A percentile compares a stretch with the other conserved stretches of the same genome.
phyloP scores from a whole-genome alignment of 2,797 vertebrate species.

The Bradypus variegatus region DNA sequence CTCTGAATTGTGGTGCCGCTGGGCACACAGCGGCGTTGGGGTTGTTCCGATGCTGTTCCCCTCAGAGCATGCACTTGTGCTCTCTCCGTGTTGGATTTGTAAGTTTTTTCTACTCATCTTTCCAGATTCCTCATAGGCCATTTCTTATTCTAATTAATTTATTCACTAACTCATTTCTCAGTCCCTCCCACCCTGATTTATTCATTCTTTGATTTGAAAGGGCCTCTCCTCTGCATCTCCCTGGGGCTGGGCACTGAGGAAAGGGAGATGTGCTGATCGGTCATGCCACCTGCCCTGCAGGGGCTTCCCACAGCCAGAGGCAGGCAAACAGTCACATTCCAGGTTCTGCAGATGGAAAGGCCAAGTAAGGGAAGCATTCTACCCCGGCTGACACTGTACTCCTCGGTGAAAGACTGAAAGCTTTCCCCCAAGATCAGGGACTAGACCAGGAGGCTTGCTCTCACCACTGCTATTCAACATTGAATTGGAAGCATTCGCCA shows the following conservation, averaged over 20 bases:
- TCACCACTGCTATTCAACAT: too few relatives aligned
- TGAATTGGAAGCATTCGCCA: too few relatives aligned
- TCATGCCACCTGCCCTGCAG: not conserved
- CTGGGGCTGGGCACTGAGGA: not conserved
- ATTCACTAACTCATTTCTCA: not conserved
- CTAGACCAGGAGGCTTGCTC: too few relatives aligned
- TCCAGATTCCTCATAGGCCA: not conserved
- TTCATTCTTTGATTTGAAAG: not conserved
- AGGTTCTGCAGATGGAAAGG: too few relatives aligned
- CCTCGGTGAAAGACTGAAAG: too few relatives aligned
- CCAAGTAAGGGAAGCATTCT: not conserved
- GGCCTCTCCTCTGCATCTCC: not conserved
- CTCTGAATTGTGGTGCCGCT: not conserved
- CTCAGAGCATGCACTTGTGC: fast-evolving
- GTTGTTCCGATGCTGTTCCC: fast-evolving
- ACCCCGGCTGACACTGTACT: too few relatives aligned
- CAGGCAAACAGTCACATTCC: not conserved
- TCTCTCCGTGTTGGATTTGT: not conserved
- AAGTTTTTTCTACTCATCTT: not conserved
- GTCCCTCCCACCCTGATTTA: not conserved
- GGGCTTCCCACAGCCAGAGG: not conserved
- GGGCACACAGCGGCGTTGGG: not conserved
- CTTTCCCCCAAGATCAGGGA: too few relatives aligned
- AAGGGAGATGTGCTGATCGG: not conserved
- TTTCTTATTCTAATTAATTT: not conserved